Evolutionary conservation across 2,888 invertebrate genomes (phyloP).

Genomic region (Sinopyrophorus schimmeli): DNA sequence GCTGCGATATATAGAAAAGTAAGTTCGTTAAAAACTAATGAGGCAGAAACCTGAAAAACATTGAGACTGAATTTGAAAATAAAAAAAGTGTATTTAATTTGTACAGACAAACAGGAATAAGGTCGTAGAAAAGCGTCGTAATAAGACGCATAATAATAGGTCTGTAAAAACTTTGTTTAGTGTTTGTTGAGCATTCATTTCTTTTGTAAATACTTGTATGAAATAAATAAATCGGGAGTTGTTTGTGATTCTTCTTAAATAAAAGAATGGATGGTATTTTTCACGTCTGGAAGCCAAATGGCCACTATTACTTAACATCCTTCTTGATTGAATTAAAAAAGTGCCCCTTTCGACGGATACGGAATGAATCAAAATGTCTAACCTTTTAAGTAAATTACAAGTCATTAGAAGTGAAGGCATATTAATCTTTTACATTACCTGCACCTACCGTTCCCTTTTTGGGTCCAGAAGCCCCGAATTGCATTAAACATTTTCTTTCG

Average conservation of each 20-base stretch:
- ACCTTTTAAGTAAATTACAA: conserved; percentile 16
- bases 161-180: conserved; percentile 12
- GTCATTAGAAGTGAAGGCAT: conserved; percentile 2
- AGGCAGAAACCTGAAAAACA: too few species aligned
- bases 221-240: conserved; percentile 20
- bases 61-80: too few species aligned
- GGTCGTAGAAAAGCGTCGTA: too few species aligned
- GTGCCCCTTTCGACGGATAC: conserved; percentile 16
- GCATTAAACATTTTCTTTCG: too few species aligned
- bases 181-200: conserved; percentile 9
- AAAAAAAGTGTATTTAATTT: conserved; percentile 16
- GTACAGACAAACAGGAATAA: too few species aligned
- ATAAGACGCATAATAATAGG: too few species aligned
- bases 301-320: conserved; percentile 39
- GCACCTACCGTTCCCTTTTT: not conserved
- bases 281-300: conserved; percentile 38
- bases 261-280: conserved; percentile 37
- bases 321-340: conserved; percentile 27
- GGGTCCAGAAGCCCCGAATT: not conserved
- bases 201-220: conserved; percentile 25
- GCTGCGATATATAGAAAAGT: conserved; percentile 17
- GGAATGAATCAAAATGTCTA: conserved; percentile 18
- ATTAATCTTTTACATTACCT: conserved; percentile 16
- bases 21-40: conserved; percentile 5
- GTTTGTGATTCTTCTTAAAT: conserved; percentile 13